Conservation (phyloP, 2,888 invertebrate genomes). For the Neelides folsomi region DNA sequence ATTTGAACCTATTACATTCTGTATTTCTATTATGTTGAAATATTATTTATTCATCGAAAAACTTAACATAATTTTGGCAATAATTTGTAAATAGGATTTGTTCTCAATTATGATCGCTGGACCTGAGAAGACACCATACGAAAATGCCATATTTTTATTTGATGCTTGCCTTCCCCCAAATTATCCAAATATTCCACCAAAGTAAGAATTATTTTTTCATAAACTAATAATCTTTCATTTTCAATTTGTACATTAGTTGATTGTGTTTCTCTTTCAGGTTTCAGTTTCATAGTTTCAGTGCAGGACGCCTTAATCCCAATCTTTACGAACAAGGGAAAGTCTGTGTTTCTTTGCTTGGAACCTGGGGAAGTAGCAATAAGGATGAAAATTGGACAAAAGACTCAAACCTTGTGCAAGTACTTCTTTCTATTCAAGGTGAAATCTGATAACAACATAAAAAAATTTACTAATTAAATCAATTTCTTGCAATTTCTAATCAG, state of each 20-base stretch:
- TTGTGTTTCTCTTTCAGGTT: background rate
- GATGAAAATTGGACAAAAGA: slow-evolving; percentile 8
- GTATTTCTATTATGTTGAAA: too few relatives aligned
- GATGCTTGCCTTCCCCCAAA: slow-evolving; percentile 1
- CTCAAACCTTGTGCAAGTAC: slow-evolving; percentile 4
- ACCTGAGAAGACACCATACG: slow-evolving; percentile 3
- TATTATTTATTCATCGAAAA: too few relatives aligned
- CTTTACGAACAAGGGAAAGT: slow-evolving; percentile 5
- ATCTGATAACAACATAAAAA: too few relatives aligned
- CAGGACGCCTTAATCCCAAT: slow-evolving; percentile 7
- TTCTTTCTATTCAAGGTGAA: slow-evolving; percentile 6
- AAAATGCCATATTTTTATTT: slow-evolving; percentile 2
- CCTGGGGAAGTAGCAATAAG: background rate
- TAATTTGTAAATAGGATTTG: slow-evolving; percentile 6
- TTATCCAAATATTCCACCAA: slow-evolving; percentile 4
- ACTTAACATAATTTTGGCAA: too few relatives aligned
- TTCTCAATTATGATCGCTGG: slow-evolving; percentile 5
- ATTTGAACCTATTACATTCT: background rate
- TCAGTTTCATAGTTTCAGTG: slow-evolving; percentile 2
- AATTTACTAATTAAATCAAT: too few relatives aligned
- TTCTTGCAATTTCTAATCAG: too few relatives aligned
- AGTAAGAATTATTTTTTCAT: background rate
- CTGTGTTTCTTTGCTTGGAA: slow-evolving; percentile 2
- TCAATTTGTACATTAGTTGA: too few relatives aligned
- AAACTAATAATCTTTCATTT: too few relatives aligned